These are phyloP conservation scores for Meliscaeva auricollis DNA, from an alignment of 2,888 invertebrate species.

Conservation along the genomic window DNA sequence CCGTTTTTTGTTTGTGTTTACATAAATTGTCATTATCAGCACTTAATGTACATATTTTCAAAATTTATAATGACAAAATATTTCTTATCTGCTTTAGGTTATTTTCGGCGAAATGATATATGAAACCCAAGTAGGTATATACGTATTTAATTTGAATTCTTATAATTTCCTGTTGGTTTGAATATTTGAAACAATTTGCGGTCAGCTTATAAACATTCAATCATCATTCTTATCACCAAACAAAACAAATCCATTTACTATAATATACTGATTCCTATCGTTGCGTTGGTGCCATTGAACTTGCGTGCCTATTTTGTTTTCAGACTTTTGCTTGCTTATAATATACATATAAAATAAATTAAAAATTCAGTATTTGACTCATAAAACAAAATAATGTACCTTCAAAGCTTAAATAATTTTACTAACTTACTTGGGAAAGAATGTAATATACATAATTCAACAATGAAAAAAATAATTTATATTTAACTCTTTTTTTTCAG, in stretches of 20 bases:
- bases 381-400: no score
- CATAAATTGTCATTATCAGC: no score
- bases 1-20: no score
- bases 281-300: neutral
- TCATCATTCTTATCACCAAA: constrained; percentile 8
- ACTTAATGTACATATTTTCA: neutral
- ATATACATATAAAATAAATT: neutral
- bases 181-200: constrained; percentile 19
- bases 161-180: constrained; percentile 1
- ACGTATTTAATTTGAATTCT: constrained; percentile 14
- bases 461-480: no score
- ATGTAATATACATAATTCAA: no score
- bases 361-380: neutral
- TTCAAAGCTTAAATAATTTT: no score
- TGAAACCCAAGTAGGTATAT: constrained; percentile 47
- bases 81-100: constrained; percentile 62
- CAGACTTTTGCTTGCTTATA: neutral
- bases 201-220: constrained; percentile 30
- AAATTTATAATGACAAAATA: neutral
- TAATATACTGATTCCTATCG: no score
- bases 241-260: neutral
- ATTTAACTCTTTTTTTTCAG: constrained; percentile 30
- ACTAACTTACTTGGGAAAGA: no score
- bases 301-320: neutral
- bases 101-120: constrained; percentile 44